These are phyloP conservation scores for Magallana angulata DNA, from an alignment of 1,140 invertebrate genomes.

Conservation along the genomic window DNA sequence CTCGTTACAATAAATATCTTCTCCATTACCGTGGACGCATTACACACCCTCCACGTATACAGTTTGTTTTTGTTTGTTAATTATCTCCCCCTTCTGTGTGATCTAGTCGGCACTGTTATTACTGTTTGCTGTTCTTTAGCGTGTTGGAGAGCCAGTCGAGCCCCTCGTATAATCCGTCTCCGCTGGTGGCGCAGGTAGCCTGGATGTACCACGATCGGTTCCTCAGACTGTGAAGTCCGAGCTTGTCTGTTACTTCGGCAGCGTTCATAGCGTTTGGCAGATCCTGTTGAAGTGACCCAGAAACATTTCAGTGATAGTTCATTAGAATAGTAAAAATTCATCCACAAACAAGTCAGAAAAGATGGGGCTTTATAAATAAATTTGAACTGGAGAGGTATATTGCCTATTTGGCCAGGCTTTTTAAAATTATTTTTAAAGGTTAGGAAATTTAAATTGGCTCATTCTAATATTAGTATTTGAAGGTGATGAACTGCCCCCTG, in stretches of 20 bases:
- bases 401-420: too few relatives aligned
- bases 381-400: too few relatives aligned
- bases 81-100: background rate
- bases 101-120: background rate
- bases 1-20: slow-evolving; percentile 18
- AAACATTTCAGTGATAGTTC: too few relatives aligned
- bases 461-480: too few relatives aligned
- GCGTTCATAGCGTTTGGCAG: slow-evolving; percentile 99
- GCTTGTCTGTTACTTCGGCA: slow-evolving; percentile 97
- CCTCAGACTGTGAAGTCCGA: slow-evolving; percentile 92
- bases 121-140: slow-evolving; percentile 60
- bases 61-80: background rate
- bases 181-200: slow-evolving; percentile 97
- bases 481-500: too few relatives aligned
- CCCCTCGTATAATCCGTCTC: slow-evolving; percentile 98
- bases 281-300: slow-evolving; percentile 85
- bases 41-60: background rate
- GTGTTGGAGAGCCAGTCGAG: slow-evolving; percentile 98
- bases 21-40: background rate
- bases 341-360: too few relatives aligned
- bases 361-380: too few relatives aligned
- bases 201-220: slow-evolving; percentile 96
- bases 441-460: too few relatives aligned
- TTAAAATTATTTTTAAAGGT: too few relatives aligned
- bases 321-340: too few relatives aligned